phyloP scores from a whole-genome alignment of 1,140 invertebrate species.

The Maconellicoccus hirsutus region DNA sequence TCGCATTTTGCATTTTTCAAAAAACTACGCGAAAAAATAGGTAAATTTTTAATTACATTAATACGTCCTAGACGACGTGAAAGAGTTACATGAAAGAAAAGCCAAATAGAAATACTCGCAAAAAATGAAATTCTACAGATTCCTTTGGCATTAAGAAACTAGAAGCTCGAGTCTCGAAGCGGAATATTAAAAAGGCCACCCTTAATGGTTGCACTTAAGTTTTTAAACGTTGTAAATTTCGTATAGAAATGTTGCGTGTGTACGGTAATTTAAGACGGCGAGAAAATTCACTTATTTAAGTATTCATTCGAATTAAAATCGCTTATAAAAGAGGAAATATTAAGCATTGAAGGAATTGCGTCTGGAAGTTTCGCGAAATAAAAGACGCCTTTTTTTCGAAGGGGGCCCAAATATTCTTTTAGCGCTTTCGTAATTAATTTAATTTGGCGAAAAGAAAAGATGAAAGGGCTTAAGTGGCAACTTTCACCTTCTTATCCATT shows the following conservation, averaged over 20 bases:
- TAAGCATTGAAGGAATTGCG: neutral
- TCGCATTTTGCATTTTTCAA: no score
- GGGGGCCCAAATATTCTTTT: neutral
- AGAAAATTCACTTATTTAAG: slow-evolving; percentile 17
- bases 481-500: slow-evolving; percentile 21
- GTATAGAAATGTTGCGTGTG: neutral
- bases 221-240: neutral
- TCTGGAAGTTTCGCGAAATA: neutral
- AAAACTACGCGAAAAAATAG: no score
- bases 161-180: neutral
- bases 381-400: neutral
- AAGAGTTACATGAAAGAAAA: no score
- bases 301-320: slow-evolving; percentile 15
- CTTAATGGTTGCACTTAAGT: neutral
- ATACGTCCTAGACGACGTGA: no score
- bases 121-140: neutral
- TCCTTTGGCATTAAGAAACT: neutral
- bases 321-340: slow-evolving; percentile 4
- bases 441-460: slow-evolving; percentile 20
- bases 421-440: slow-evolving; percentile 15
- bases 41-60: no score
- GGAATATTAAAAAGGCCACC: neutral
- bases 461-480: slow-evolving; percentile 17
- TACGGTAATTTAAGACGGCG: slow-evolving; percentile 13
- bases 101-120: neutral